phyloP scores from a whole-genome alignment of 1,140 invertebrate species.

The Euborellia annulipes region DNA sequence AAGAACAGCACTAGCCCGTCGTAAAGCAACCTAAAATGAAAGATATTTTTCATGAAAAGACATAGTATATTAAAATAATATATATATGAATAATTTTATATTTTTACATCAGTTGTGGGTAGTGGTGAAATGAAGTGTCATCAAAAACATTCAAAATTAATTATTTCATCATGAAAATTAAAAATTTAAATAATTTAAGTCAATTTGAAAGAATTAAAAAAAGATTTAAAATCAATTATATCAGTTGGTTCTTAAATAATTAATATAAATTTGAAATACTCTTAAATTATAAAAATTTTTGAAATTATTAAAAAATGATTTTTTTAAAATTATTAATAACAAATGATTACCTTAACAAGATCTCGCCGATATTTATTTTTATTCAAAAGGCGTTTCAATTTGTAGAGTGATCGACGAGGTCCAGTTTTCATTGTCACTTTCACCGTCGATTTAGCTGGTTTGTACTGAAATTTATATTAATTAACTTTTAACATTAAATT shows the following conservation, averaged over 20 bases:
- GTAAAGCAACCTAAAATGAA: constrained; percentile 62
- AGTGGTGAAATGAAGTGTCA: not conserved
- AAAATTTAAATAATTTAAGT: too few species aligned
- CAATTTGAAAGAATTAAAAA: too few species aligned
- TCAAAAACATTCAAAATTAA: constrained; percentile 9
- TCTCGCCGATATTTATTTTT: constrained; percentile 76
- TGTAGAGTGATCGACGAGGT: constrained; percentile 63
- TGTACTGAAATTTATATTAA: constrained; percentile 31
- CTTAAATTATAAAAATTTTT: too few species aligned
- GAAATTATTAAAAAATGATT: too few species aligned
- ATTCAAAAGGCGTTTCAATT: constrained; percentile 61
- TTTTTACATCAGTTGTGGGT: too few species aligned
- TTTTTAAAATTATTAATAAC: too few species aligned
- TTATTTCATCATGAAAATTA: constrained; percentile 4
- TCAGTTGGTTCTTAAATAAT: too few species aligned
- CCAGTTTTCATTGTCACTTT: constrained; percentile 67
- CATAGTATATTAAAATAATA: not conserved
- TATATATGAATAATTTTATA: constrained; percentile 1
- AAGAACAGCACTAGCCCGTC: constrained; percentile 76
- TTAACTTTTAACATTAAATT: not conserved
- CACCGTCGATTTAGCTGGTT: constrained; percentile 58
- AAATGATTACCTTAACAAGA: constrained; percentile 62
- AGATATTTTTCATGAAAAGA: constrained; percentile 14
- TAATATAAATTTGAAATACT: too few species aligned
- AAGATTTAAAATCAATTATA: too few species aligned